phyloP scores from a whole-genome alignment of 1,140 invertebrate species.

The Caenorhabditis tropicalis region DNA sequence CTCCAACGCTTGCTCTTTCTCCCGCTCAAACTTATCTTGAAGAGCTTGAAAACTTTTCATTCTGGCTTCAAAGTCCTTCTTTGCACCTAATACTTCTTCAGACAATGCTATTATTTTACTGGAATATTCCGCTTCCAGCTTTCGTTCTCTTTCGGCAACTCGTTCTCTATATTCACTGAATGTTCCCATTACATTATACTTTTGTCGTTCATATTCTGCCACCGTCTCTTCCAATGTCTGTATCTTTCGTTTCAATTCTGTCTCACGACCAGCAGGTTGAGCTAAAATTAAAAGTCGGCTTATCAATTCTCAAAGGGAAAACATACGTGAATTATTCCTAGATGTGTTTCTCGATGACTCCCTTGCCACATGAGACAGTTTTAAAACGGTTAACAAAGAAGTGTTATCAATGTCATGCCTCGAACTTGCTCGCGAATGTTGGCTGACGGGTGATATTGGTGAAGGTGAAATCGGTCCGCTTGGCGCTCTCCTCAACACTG shows the following conservation, averaged over 20 bases:
- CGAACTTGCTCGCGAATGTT: slow-evolving; percentile 17
- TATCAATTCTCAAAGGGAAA: not conserved
- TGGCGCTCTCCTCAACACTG: slow-evolving; percentile 24
- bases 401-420: slow-evolving; percentile 36
- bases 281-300: not conserved
- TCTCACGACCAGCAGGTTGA: slow-evolving; percentile 60
- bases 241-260: slow-evolving; percentile 67
- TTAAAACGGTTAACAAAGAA: slow-evolving; percentile 19
- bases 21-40: slow-evolving; percentile 71
- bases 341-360: slow-evolving; percentile 17
- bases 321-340: slow-evolving; percentile 19
- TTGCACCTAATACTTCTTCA: slow-evolving; percentile 69
- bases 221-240: slow-evolving; percentile 70
- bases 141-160: slow-evolving; percentile 69
- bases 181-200: slow-evolving; percentile 70
- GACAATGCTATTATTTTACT: slow-evolving; percentile 70
- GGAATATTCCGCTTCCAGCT: slow-evolving; percentile 70
- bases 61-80: slow-evolving; percentile 70
- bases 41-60: slow-evolving; percentile 71
- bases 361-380: not conserved
- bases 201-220: slow-evolving; percentile 71
- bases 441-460: slow-evolving; percentile 42
- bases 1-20: slow-evolving; percentile 70
- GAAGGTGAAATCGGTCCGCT: slow-evolving; percentile 46
- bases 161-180: slow-evolving; percentile 70